Conservation (phyloP, 2,113 vertebrate genomes). For the Pelecanus crispus region DNA sequence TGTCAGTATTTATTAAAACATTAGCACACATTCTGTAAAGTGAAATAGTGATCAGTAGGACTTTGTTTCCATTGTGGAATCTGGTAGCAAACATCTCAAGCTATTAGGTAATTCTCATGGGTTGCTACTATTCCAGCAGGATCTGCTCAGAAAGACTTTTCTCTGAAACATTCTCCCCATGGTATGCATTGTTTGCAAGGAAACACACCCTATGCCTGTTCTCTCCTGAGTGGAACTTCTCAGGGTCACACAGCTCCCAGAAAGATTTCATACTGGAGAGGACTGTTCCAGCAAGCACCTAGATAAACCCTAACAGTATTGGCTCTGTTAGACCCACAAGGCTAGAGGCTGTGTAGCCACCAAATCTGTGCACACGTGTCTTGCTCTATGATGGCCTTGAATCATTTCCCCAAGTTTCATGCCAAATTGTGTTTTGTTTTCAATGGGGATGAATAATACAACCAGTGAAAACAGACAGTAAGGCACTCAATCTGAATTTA, state of each 20-base stretch:
- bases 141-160: not conserved
- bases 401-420: not conserved
- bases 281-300: not conserved
- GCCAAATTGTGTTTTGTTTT: not conserved
- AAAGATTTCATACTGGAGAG: not conserved
- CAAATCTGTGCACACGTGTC: not conserved
- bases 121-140: not conserved
- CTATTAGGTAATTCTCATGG: not conserved
- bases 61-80: not conserved
- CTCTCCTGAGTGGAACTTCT: not conserved
- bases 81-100: not conserved
- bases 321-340: accelerated
- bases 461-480: not conserved
- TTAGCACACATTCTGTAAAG: not conserved
- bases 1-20: not conserved
- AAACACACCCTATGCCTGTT: not conserved
- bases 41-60: not conserved
- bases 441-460: not conserved
- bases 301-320: not conserved
- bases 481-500: not conserved
- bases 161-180: not conserved
- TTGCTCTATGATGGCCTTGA: not conserved
- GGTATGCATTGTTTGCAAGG: not conserved
- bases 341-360: not conserved
- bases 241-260: not conserved